Evolutionary conservation across 2,797 vertebrate species (phyloP), one percentile per base, ranked within the genome.

Genomic region (Rhinella marina): DNA sequence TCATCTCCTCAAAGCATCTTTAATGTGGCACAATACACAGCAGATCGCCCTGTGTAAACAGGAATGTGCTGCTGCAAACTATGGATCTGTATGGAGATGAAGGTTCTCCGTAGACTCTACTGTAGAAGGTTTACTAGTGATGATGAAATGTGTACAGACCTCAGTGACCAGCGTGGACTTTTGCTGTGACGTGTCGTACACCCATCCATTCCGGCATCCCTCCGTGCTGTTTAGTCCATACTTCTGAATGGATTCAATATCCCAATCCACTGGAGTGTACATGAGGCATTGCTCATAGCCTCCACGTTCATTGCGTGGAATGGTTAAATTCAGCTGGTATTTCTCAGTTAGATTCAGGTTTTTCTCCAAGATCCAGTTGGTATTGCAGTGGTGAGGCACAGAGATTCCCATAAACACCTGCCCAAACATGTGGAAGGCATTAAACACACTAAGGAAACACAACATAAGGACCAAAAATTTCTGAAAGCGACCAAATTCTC

Each of bases 401-500:
- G 73, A 56, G 0, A 93, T n/a, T 0, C 93, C 95, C 72, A 94
- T 94, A 59, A 98, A 98, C 50, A 98, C 92, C 66, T 98, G 97
- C 2, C 91, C 68, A 1, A 98, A 96, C 88, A 97, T 91, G 76
- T 96, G 96, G 77, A 97, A 97, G 4, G 94, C 88, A 0, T 82
- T 12, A 0, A 94, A 86, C n/a, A 95, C 48, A 88, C 87, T 94
- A 1, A 95, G 93, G 64, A 97, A 27, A 59, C 94, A 90, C 23
- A 96, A 86, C 0, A 93, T 84, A 32, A 95, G 79, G 54, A 96
- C 88, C 79, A 98, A 73, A 29, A 92, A 89, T 82, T 95, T 93
- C 93, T 99, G 98, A 86, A 97, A 98, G 0, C 88, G 84, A 21
- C 97, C 96, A 23, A 97, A 98, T 76, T 95, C 96, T 0, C 96